Evolutionary conservation across 2,888 invertebrate species (phyloP).

Genomic region (Operophtera brumata): DNA sequence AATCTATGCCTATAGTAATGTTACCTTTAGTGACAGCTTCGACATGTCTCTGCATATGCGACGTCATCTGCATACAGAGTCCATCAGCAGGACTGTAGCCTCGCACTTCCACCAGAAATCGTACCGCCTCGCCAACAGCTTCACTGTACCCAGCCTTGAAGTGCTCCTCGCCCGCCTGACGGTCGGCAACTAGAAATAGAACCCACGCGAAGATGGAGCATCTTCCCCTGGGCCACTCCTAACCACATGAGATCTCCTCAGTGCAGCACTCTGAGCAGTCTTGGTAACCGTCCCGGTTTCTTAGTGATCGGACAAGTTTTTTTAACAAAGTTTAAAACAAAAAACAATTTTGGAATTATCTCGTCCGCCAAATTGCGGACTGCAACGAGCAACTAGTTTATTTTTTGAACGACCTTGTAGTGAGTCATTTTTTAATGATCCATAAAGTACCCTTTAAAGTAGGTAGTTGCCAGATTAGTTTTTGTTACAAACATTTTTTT

Average conservation of each 20-base stretch:
- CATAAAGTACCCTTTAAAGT: neutral
- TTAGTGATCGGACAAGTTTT: conserved; percentile 15
- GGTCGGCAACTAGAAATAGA: conserved; percentile 66
- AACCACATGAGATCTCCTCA: conserved; percentile 60
- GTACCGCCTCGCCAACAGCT: conserved; percentile 93
- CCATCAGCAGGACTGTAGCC: conserved; percentile 90
- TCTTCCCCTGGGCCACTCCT: conserved; percentile 56
- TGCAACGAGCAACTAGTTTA: neutral
- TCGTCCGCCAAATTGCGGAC: neutral
- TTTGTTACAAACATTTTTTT: conserved; percentile 3
- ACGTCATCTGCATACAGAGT: conserved; percentile 88
- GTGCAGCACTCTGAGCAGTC: conserved; percentile 32
- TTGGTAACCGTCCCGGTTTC: conserved; percentile 33
- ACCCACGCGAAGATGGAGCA: conserved; percentile 61
- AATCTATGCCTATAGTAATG: conserved; percentile 5
- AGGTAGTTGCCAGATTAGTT: conserved; percentile 18
- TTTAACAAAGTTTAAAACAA: neutral
- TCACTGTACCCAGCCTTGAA: conserved; percentile 94
- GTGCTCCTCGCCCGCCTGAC: conserved; percentile 52
- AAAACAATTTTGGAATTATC: neutral
- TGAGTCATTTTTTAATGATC: neutral
- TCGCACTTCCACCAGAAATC: conserved; percentile 93
- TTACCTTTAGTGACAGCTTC: conserved; percentile 82
- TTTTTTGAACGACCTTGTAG: neutral
- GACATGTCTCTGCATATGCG: conserved; percentile 92